These are phyloP conservation scores for Hofmannophila pseudospretella DNA, from an alignment of 2,888 invertebrate species.

Conservation along the genomic window DNA sequence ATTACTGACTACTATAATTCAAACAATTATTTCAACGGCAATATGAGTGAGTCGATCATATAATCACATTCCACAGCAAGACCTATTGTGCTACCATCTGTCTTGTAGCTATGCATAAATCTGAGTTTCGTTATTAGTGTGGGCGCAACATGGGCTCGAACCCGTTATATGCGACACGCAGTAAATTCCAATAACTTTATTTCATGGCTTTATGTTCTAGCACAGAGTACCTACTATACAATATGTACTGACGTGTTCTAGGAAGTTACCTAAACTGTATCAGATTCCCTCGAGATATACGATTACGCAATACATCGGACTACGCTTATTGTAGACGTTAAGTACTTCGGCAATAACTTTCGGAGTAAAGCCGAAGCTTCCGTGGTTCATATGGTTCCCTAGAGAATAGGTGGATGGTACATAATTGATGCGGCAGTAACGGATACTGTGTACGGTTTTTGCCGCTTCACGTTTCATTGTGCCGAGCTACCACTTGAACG, in stretches of 20 bases:
- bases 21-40: no score
- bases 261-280: not conserved
- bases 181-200: conserved; percentile 36
- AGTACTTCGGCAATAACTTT: no score
- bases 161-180: conserved; percentile 44
- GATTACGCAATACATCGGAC: not conserved
- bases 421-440: conserved; percentile 16
- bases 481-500: conserved; percentile 34
- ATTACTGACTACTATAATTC: no score
- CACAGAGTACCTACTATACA: no score
- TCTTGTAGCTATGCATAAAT: conserved; percentile 63
- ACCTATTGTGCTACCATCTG: conserved; percentile 63
- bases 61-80: conserved; percentile 70
- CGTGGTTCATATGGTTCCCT: conserved; percentile 11
- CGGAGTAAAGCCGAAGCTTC: not conserved
- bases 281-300: not conserved
- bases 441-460: conserved; percentile 19
- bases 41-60: conserved; percentile 47
- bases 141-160: conserved; percentile 61
- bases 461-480: conserved; percentile 25
- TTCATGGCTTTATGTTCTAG: conserved; percentile 11
- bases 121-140: conserved; percentile 69
- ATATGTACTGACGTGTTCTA: no score
- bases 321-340: no score
- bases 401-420: conserved; percentile 13